Evolutionary conservation across 2,888 invertebrate species (phyloP), one percentile per base, ranked within the genome.

Genomic region (Clivina fossor): DNA sequence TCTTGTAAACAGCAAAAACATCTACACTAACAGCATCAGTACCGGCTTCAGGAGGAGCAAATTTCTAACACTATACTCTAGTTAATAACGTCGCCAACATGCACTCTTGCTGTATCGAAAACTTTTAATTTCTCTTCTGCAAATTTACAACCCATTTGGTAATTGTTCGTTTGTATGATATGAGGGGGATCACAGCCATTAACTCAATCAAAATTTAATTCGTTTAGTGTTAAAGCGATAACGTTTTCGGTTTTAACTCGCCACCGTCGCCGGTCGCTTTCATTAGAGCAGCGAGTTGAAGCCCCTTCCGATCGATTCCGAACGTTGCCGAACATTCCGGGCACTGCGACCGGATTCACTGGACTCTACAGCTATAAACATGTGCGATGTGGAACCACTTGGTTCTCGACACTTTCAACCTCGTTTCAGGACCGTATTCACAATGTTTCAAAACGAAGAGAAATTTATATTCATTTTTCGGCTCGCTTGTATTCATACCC

Each of bases 171-270:
- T 46, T 55, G 40, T 55, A 24, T 47, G 46, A 54, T 54, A 46
- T 44, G 46, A n/a, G n/a, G n/a, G n/a, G 37, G 44, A 54, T 54
- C 54, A 54, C 20, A 38, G 40, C 55, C 55, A 47, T 55, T 55
- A 55, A 55, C 55, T 37, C 55, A 55, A 55, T 55, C 55, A 55
- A 55, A 47, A 40, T 55, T 55, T 55, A 55, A 55, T 55, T 55
- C 55, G 47, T 55, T 55, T 55, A 55, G 55, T 55, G 47, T 28
- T 55, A 47, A 55, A 55, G 28, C 47, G 55, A 47, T 55, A 55
- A 47, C 46, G 47, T 46, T 51, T n/a, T 51, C 43, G 41, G 51
- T 51, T 55, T 55, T 35, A 44, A 54, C 37, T 54, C 55, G 13
- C 9, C n/a, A n/a, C n/a, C n/a, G n/a, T n/a, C n/a, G n/a, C n/a